Evolutionary conservation across 2,888 invertebrate species (phyloP), one percentile per base, ranked within the genome.

Genomic region (Stramonita haemastoma): DNA sequence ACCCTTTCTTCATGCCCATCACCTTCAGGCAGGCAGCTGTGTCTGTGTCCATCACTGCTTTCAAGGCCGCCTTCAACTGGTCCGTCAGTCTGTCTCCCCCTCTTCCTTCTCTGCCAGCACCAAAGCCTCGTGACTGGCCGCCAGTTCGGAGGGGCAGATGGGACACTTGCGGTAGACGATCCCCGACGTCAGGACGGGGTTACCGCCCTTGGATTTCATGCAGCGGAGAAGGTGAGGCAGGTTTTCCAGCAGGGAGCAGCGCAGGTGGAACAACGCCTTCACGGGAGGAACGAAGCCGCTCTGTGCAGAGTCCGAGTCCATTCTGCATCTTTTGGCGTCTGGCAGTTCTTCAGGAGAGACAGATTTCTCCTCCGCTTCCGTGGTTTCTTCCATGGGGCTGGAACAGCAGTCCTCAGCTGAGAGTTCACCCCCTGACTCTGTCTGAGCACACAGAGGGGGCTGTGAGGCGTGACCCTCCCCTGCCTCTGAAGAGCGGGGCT

Each of bases 121-220:
- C 73, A 91, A 57, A 70, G 90, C 87, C 88, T 92, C 91, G 83
- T 92, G 92, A 29, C 86, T 73, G 26, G 90, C 90, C 0, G 91
- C 88, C 29, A 90, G 26, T 11, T 26, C 36, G 8, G 85, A 34
- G 13, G 90, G 87, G 26, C 73, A n/a, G n/a, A 91, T 90, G 34
- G 87, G 81, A 29, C 91, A 87, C 0, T 87, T 90, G 17, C 77
- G 36, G 73, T 88, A 89, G n/a, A 90, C 90, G 32, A 90, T 87
- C 22, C 91, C 91, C 19, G 91, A 90, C 11, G 86, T 86, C 84
- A 89, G 13, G 60, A 73, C 88, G 17, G 79, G 57, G 29, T 32
- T 26, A 15, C 8, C 6, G 22, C 83, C 29, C 4, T 83, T 70
- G 2, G 17, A 26, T 66, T 70, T 66, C 22, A 84, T n/a, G 32